phyloP scores from a whole-genome alignment of 2,797 vertebrate species.

The Pseudochromis fuscus region DNA sequence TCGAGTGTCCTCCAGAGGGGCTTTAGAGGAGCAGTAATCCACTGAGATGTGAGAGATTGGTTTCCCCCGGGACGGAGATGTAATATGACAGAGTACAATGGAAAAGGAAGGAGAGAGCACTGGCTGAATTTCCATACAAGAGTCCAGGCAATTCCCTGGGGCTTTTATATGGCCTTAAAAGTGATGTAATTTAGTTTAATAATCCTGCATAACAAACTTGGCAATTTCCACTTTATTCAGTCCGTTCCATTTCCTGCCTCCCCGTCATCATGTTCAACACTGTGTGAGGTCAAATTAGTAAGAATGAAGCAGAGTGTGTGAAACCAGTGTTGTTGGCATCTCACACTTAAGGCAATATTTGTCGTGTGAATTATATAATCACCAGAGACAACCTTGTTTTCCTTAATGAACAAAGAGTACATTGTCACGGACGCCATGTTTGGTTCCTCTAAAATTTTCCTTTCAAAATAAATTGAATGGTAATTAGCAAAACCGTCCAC shows the following conservation, averaged over 20 bases:
- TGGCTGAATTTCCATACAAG: constrained; percentile 39
- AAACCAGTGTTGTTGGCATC: background rate
- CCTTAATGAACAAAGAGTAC: background rate
- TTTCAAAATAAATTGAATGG: background rate
- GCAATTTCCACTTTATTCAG: constrained; percentile 1
- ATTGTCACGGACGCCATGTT: background rate
- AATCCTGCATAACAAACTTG: constrained; percentile 26
- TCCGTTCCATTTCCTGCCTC: background rate
- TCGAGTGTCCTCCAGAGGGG: constrained; percentile 60
- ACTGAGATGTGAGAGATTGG: constrained; percentile 64
- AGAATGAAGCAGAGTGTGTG: background rate
- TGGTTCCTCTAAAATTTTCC: background rate
- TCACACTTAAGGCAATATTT: constrained; percentile 2
- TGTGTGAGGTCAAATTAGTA: background rate
- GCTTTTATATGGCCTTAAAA: constrained; percentile 30
- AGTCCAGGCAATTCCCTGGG: constrained; percentile 32
- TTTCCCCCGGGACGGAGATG: constrained; percentile 62
- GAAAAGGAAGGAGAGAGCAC: constrained; percentile 31
- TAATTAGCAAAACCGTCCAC: constrained; percentile 4
- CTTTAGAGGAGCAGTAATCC: constrained; percentile 60
- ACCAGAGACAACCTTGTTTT: background rate
- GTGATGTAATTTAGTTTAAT: constrained; percentile 46
- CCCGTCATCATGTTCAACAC: constrained; percentile 14
- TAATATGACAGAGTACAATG: constrained; percentile 64
- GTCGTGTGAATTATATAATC: background rate